Base-by-base conservation (phyloP, 2,888 invertebrate species). In the Nymphalis c-album region DNA sequence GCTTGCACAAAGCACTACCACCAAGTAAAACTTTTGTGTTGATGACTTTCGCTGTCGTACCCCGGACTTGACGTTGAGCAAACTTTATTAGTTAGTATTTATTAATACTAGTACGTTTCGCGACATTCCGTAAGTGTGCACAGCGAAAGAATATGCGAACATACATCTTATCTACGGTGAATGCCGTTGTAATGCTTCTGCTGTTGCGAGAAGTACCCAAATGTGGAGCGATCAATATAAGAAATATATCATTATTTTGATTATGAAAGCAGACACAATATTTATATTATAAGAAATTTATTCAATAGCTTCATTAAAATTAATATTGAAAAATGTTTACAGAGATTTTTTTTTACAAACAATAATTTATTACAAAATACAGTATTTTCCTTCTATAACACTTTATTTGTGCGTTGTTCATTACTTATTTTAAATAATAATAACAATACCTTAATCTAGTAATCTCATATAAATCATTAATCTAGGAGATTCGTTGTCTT, bases 321-420 rank as follows among this genome's bases (percentile, higher is more conserved):
- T 85, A 86, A 82, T 85, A 84, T 77, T 85, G 63, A 62, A 65
- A 71, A 85, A 85, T 85, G 86, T 78, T 85, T 85, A 82, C 79
- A 75, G 75, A 82, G 78, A 78, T 77, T 80, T 51, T 51, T n/a
- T 76, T 76, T 79, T 80, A 81, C 84, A 88, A 86, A 90, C 84
- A 91, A 91, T 91, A 91, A 91, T 90, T 91, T 91, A 91, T 85
- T 89, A 88, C 85, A 87, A 83, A 85, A 80, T 88, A 90, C 83
- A 85, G 72, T 75, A 73, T 78, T 79, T 76, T 76, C 76, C 73
- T 77, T 83, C 80, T 80, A 80, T 81, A 82, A 82, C 80, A 84
- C 61, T 58, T 61, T 60, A 60, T 77, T 90, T 90, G 90, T 90
- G 90, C 89, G 88, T 82, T 74, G 73, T 74, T 76, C 76, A 70